Conservation (phyloP, 2,113 vertebrate genomes). For the Mesitornis unicolor region DNA sequence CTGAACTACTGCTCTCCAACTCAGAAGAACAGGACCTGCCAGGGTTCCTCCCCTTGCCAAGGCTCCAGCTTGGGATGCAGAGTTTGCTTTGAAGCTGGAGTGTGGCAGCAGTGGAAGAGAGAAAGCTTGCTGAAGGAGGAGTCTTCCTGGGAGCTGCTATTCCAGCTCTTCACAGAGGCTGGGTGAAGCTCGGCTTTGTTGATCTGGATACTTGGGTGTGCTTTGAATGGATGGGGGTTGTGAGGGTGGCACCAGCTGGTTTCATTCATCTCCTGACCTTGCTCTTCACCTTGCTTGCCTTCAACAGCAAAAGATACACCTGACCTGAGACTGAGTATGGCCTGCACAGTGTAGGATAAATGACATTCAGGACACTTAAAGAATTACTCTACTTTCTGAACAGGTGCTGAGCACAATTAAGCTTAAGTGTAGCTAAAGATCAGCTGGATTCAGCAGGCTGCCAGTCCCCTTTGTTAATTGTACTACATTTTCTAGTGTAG, state of each 20-base stretch:
- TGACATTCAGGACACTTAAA: neutral
- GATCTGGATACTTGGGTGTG: neutral
- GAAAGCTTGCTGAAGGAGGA: neutral
- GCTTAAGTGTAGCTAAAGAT: neutral
- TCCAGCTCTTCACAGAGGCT: neutral
- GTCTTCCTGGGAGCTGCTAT: neutral
- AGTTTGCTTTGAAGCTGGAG: neutral
- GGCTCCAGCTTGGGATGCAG: fast-evolving
- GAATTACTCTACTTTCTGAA: neutral
- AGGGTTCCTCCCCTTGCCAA: neutral
- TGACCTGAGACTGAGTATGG: neutral
- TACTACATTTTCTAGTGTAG: neutral
- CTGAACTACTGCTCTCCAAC: neutral
- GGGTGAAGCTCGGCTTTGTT: neutral
- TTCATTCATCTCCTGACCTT: neutral
- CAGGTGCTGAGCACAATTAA: neutral
- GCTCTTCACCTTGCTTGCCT: neutral
- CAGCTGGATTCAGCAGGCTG: neutral
- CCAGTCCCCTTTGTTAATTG: neutral
- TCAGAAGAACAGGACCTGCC: neutral
- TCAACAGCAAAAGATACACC: neutral
- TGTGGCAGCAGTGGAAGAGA: neutral
- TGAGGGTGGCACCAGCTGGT: neutral
- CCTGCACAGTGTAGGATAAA: neutral
- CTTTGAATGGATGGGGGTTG: neutral